Evolutionary conservation across 2,797 vertebrate species (phyloP).

Genomic region (Coracias cyanogaster): DNA sequence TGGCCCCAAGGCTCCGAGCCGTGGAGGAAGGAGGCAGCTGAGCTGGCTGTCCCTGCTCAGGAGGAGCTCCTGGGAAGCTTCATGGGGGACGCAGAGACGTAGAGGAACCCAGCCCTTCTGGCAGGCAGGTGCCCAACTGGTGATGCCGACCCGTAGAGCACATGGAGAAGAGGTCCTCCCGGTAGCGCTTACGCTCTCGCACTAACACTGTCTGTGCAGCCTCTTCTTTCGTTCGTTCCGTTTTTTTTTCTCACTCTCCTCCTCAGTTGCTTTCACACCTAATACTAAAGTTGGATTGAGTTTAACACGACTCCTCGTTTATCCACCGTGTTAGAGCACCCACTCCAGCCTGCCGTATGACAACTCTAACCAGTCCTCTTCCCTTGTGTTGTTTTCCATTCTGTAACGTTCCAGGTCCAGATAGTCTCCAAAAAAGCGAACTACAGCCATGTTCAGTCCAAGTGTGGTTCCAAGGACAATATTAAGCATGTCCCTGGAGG

Average conservation of each 20-base stretch:
- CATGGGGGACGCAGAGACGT: accelerated
- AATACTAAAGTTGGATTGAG: not conserved
- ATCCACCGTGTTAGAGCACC: not conserved
- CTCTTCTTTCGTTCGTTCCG: slow-evolving; percentile 26
- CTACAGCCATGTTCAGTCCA: slow-evolving; percentile 98
- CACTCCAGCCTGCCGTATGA: slow-evolving; percentile 27
- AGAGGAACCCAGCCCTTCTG: no score
- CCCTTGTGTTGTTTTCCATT: slow-evolving; percentile 83
- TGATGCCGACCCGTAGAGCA: accelerated
- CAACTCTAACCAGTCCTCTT: slow-evolving; percentile 80
- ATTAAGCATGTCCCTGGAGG: slow-evolving; percentile 96
- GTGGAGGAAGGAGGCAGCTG: not conserved
- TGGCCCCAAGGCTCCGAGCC: accelerated
- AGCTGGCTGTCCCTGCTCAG: not conserved
- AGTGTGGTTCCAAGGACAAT: slow-evolving; percentile 96
- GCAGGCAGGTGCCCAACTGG: not conserved
- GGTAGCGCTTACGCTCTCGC: not conserved
- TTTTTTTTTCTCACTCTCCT: not conserved
- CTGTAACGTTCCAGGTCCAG: slow-evolving; percentile 94
- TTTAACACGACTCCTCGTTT: not conserved
- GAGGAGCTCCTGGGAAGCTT: not conserved
- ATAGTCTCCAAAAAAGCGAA: slow-evolving; percentile 98
- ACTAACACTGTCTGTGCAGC: slow-evolving; percentile 47
- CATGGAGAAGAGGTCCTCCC: accelerated
- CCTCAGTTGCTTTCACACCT: slow-evolving; percentile 29